phyloP scores from a whole-genome alignment of 2,888 invertebrate genomes.

The Drosophila sordidapex region DNA sequence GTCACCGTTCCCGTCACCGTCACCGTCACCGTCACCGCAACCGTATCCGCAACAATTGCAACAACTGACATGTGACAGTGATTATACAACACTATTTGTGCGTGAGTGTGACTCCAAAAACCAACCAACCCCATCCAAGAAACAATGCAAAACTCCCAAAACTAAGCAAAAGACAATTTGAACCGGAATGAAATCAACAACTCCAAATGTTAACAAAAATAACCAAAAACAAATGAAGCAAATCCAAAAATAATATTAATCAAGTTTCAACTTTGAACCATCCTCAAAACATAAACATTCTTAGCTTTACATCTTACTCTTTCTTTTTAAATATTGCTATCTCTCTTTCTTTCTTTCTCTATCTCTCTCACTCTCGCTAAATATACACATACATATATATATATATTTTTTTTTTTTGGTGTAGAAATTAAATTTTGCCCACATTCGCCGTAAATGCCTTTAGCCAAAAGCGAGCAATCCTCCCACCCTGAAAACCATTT shows the following conservation, averaged over 20 bases:
- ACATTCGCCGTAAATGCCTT: constrained; percentile 30
- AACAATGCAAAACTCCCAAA: neutral
- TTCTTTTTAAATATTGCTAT: constrained; percentile 6
- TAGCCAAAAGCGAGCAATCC: constrained; percentile 16
- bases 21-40: constrained; percentile 53
- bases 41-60: constrained; percentile 79
- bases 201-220: constrained; percentile 26
- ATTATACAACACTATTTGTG: constrained; percentile 85
- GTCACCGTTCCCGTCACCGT: constrained; percentile 60
- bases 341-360: neutral
- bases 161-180: constrained; percentile 7
- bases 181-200: constrained; percentile 24
- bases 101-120: constrained; percentile 84
- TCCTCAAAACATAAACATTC: constrained; percentile 10
- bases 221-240: constrained; percentile 13
- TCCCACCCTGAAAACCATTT: constrained; percentile 20
- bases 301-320: constrained; percentile 1
- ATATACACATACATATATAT: neutral
- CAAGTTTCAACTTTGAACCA: constrained; percentile 23
- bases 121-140: constrained; percentile 18
- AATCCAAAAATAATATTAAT: constrained; percentile 18
- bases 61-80: constrained; percentile 83
- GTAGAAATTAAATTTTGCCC: constrained; percentile 22
- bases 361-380: constrained; percentile 13
- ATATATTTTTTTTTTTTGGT: constrained; percentile 25